phyloP scores from a whole-genome alignment of 2,888 invertebrate genomes.

The Drosophila seclusa region DNA sequence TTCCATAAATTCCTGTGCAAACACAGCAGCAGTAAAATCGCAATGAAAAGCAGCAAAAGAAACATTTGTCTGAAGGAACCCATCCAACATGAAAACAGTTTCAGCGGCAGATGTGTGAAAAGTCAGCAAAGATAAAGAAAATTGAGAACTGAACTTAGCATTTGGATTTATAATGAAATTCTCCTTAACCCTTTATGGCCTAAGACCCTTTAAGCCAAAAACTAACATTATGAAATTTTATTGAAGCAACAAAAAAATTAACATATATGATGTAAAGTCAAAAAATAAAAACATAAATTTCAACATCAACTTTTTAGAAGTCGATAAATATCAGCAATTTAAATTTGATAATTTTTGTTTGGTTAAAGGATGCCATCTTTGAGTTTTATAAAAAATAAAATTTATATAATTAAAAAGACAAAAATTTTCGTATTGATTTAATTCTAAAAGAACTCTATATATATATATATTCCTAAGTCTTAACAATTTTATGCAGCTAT shows the following conservation, averaged over 20 bases:
- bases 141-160: not conserved
- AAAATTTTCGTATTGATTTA: too few relatives aligned
- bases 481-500: too few relatives aligned
- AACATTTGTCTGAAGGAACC: conserved; percentile 3
- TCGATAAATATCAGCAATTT: too few relatives aligned
- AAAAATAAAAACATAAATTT: not conserved
- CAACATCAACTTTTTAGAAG: too few relatives aligned
- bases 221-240: too few relatives aligned
- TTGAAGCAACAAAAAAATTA: not conserved
- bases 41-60: conserved; percentile 6
- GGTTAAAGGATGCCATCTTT: too few relatives aligned
- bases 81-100: not conserved
- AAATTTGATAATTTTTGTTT: too few relatives aligned
- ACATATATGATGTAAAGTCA: too few relatives aligned
- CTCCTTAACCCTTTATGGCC: not conserved
- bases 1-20: conserved; percentile 2
- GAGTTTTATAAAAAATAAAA: too few relatives aligned
- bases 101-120: not conserved
- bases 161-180: not conserved
- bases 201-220: not conserved
- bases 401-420: too few relatives aligned
- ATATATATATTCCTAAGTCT: too few relatives aligned
- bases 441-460: too few relatives aligned
- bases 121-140: not conserved
- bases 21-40: conserved; percentile 4